Conservation (phyloP, 2,888 invertebrate genomes). For the Lasioglossum figueresi region DNA sequence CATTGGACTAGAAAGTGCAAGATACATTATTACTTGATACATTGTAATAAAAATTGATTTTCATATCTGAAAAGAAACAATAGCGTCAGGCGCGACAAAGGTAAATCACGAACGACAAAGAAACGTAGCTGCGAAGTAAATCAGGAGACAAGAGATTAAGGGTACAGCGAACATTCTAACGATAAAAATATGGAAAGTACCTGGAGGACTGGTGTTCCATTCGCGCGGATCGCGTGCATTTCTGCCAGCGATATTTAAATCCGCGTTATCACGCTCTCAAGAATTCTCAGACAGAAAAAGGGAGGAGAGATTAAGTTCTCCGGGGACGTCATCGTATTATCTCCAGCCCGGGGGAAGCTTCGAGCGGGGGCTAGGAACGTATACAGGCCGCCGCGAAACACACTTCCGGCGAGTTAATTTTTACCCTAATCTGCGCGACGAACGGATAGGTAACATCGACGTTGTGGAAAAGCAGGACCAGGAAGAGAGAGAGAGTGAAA, state of each 20-base stretch:
- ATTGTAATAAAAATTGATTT: too few relatives aligned
- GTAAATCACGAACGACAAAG: too few relatives aligned
- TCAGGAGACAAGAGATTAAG: background rate
- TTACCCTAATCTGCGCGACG: conserved; percentile 23
- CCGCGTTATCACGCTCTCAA: background rate
- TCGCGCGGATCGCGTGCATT: background rate
- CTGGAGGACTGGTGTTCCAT: background rate
- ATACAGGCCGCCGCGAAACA: conserved; percentile 9
- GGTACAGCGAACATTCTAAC: background rate
- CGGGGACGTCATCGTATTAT: background rate
- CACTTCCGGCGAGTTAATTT: conserved; percentile 36
- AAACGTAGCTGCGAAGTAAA: background rate
- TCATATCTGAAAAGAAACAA: too few relatives aligned
- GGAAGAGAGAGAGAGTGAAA: background rate
- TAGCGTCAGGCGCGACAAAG: too few relatives aligned
- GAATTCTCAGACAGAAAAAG: background rate
- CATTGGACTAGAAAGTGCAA: too few relatives aligned
- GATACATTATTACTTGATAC: too few relatives aligned
- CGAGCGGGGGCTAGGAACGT: background rate
- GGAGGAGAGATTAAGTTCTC: background rate
- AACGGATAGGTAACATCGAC: background rate
- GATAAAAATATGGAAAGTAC: background rate
- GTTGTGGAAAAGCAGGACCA: background rate
- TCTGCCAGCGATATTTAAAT: background rate
- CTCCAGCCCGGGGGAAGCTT: background rate